These are phyloP conservation scores for Drosophila lowei DNA, from an alignment of 1,140 invertebrate genomes.

Conservation along the genomic window DNA sequence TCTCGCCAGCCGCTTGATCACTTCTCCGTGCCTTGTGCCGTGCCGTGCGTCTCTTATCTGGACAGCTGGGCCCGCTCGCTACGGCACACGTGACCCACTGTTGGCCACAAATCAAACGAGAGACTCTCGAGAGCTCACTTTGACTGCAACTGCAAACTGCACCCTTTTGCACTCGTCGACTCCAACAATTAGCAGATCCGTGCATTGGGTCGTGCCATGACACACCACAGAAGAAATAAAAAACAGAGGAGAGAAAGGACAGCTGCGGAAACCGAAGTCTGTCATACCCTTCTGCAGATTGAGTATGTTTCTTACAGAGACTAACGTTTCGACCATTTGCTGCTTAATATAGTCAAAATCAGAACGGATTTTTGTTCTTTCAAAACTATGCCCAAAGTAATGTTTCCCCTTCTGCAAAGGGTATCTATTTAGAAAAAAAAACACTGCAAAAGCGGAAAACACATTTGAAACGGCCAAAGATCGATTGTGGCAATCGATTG, in stretches of 20 bases:
- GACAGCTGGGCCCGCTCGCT: conserved; percentile 48
- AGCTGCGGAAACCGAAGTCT: too few species aligned
- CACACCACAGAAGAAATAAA: conserved; percentile 31
- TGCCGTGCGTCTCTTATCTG: conserved; percentile 54
- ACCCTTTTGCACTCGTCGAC: conserved; percentile 53
- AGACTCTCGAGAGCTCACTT: conserved; percentile 39
- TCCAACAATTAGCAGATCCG: conserved; percentile 64
- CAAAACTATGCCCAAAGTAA: background rate
- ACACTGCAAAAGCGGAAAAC: conserved; percentile 1
- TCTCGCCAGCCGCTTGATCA: background rate
- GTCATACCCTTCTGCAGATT: too few species aligned
- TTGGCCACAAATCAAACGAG: conserved; percentile 44
- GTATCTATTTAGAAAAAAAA: too few species aligned
- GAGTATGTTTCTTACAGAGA: too few species aligned
- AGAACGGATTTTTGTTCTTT: background rate
- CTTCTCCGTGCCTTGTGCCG: background rate
- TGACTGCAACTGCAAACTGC: conserved; percentile 41
- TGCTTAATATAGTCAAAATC: background rate
- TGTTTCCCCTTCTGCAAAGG: too few species aligned
- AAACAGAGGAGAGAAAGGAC: background rate
- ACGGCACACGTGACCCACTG: conserved; percentile 61
- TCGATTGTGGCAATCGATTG: conserved; percentile 73
- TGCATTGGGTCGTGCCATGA: conserved; percentile 63
- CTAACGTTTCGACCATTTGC: too few species aligned
- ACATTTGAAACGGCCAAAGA: conserved; percentile 47